Conservation (phyloP, 2,888 invertebrate species). For the Eupeodes latifasciatus region DNA sequence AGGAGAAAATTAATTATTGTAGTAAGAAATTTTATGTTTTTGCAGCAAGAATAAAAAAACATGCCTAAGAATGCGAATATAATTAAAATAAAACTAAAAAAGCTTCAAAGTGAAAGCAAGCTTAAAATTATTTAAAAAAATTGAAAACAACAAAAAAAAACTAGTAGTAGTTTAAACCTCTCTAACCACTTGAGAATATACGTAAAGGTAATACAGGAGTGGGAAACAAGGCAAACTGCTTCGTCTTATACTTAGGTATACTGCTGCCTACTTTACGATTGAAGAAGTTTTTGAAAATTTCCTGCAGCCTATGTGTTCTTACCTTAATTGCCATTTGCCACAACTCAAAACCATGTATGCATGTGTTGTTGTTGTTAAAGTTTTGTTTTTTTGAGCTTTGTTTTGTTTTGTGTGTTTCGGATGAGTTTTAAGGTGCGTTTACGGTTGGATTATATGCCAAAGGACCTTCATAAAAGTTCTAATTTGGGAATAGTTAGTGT, state of each 20-base stretch:
- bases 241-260: not conserved
- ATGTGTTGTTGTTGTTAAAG: not conserved
- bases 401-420: not conserved
- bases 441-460: not conserved
- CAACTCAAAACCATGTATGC: not conserved
- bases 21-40: not conserved
- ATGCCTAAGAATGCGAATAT: slow-evolving; percentile 34
- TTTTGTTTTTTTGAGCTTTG: not conserved
- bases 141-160: not conserved
- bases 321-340: slow-evolving; percentile 7
- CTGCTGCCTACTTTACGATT: not conserved
- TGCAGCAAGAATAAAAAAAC: not conserved
- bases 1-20: not conserved
- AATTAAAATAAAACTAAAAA: slow-evolving; percentile 1
- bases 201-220: not conserved
- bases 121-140: not conserved
- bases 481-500: not conserved
- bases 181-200: not conserved
- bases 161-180: not conserved
- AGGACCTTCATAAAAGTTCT: not conserved
- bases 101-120: slow-evolving; percentile 10
- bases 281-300: slow-evolving; percentile 23
- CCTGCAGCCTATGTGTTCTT: not conserved
- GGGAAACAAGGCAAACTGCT: slow-evolving; percentile 1
- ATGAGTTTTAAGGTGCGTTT: not conserved